Evolutionary conservation across 2,888 invertebrate species (phyloP), one percentile per base, ranked within the genome.

Genomic region (Epinotia nisella): DNA sequence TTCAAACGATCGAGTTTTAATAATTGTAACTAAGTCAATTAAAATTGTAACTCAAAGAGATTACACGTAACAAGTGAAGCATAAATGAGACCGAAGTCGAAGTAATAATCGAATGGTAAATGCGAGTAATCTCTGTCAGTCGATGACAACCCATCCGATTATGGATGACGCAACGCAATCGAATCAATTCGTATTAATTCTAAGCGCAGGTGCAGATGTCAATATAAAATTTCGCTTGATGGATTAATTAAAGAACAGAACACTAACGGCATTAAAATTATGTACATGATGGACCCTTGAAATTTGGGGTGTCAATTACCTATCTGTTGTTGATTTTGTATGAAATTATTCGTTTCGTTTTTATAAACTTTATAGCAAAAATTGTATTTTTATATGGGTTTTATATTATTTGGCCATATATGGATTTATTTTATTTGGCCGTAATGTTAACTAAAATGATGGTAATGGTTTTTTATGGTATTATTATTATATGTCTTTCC

Each of bases 121-220:
- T 75, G 79, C 76, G 77, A 78, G 76, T 76, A 79, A 81, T 80
- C 79, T 77, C 77, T 61, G 83, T 80, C 85, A 82, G 74, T 70
- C 41, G 76, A 78, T 83, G 86, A 86, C 85, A 85, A 80, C 76
- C 76, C 75, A 81, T 81, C 79, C 81, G 82, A 85, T 85, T 82
- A 85, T 75, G 80, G 76, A 81, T 80, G 82, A 81, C 76, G 81
- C 75, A 76, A 78, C 77, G 64, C 70, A 71, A 65, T 75, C 69
- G 71, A 62, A 64, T 71, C 61, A 55, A 59, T 68, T 71, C 67
- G 53, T 51, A 58, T 62, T 71, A 35, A 67, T 49, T 49, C 11
- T 35, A 19, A 58, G 21, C 65, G 45, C 71, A 56, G 61, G 60
- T 61, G 60, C 66, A 45, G 60, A 24, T 60, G 41, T 49, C 56